Conservation (phyloP, 2,888 invertebrate genomes). For the Phorcus lineatus region DNA sequence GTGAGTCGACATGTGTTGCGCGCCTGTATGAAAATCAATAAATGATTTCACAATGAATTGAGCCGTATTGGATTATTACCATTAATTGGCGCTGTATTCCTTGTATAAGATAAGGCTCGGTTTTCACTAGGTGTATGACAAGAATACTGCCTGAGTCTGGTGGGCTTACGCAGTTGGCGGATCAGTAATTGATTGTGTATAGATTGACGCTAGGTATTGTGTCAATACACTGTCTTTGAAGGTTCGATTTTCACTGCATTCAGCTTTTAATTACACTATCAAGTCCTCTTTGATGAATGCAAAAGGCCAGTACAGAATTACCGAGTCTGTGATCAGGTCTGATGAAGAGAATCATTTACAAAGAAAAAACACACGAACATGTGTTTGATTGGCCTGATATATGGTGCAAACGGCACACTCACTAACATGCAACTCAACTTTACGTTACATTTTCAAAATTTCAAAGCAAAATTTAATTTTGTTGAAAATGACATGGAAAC, state of each 20-base stretch:
- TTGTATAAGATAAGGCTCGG: background rate
- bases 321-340: background rate
- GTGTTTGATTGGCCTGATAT: constrained; percentile 20
- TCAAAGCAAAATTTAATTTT: constrained; percentile 19
- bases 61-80: constrained; percentile 7
- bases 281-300: background rate
- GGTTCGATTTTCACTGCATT: constrained; percentile 11
- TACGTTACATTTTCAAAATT: background rate
- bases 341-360: constrained; percentile 1
- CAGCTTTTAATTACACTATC: constrained; percentile 18
- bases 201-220: constrained; percentile 10
- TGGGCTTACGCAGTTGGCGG: background rate
- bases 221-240: constrained; percentile 2
- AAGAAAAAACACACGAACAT: background rate
- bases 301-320: background rate
- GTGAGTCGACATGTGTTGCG: background rate
- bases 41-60: constrained; percentile 2
- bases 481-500: constrained; percentile 2
- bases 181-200: background rate
- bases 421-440: background rate
- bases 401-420: constrained; percentile 3
- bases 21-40: constrained; percentile 10
- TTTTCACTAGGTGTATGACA: background rate
- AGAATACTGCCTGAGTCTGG: background rate
- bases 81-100: background rate